Evolutionary conservation across 2,797 vertebrate genomes (phyloP).

Genomic region (Hirundo rustica): DNA sequence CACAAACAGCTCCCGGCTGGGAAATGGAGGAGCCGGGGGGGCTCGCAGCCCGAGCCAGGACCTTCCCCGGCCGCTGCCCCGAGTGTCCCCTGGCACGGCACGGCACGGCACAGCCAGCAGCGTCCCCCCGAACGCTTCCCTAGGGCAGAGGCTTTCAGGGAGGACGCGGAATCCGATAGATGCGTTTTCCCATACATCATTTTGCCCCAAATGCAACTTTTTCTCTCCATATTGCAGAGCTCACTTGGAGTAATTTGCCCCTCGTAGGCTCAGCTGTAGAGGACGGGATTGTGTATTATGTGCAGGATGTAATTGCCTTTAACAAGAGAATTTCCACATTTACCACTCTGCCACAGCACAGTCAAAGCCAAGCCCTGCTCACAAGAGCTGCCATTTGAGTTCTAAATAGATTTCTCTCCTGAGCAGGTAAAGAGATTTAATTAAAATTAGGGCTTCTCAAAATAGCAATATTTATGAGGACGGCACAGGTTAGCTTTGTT

Average conservation of each 20-base stretch:
- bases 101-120: rapidly evolving
- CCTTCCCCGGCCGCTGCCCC: not conserved
- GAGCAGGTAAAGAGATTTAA: constrained; percentile 92
- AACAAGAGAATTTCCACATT: constrained; percentile 73
- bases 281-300: constrained; percentile 63
- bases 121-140: rapidly evolving
- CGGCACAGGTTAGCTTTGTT: constrained; percentile 88
- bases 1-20: constrained; percentile 30
- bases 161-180: not conserved
- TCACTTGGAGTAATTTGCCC: constrained; percentile 59
- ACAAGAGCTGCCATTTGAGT: constrained; percentile 85
- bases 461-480: constrained; percentile 90
- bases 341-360: constrained; percentile 53
- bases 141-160: not conserved
- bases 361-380: constrained; percentile 68
- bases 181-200: not conserved
- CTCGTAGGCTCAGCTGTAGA: constrained; percentile 71
- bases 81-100: not conserved
- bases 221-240: constrained; percentile 37
- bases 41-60: not conserved
- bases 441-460: constrained; percentile 93
- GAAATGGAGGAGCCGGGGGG: not conserved
- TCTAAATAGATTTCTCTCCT: constrained; percentile 84
- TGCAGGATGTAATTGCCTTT: constrained; percentile 72
- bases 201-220: constrained; percentile 48